Conservation (phyloP, 1,140 invertebrate genomes). For the Mizuhopecten yessoensis region DNA sequence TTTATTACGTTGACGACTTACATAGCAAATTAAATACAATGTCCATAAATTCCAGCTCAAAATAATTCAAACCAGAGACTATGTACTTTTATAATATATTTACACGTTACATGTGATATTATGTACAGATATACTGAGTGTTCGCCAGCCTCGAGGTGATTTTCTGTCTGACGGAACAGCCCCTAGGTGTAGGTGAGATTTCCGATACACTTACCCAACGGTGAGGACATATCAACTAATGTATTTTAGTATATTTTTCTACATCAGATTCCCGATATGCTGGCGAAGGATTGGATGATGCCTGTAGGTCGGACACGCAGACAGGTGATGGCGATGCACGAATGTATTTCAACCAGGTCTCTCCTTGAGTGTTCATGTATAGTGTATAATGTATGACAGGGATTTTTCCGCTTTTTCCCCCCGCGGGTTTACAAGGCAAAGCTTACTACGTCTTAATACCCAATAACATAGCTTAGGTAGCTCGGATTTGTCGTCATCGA, state of each 20-base stretch:
- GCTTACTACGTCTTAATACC: too few relatives aligned
- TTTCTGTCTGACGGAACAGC: neutral
- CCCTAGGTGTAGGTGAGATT: neutral
- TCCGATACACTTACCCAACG: neutral
- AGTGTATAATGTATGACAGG: too few relatives aligned
- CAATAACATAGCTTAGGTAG: too few relatives aligned
- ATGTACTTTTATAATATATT: neutral
- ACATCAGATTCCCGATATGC: neutral
- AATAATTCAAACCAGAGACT: conserved; percentile 18
- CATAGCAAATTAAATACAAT: neutral
- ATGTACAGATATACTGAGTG: neutral
- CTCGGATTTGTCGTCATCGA: too few relatives aligned
- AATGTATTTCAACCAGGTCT: too few relatives aligned
- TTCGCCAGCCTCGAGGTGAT: neutral
- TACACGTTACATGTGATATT: neutral
- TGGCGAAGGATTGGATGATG: neutral
- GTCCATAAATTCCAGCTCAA: neutral
- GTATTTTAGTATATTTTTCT: neutral
- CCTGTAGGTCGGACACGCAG: neutral
- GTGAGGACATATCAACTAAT: neutral
- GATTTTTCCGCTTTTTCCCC: too few relatives aligned
- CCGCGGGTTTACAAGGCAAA: too few relatives aligned
- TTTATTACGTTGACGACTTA: neutral
- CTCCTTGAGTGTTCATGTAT: too few relatives aligned
- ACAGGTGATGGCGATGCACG: neutral